Base-by-base conservation (phyloP, 2,113 vertebrate species). In the Electrona antarctica region DNA sequence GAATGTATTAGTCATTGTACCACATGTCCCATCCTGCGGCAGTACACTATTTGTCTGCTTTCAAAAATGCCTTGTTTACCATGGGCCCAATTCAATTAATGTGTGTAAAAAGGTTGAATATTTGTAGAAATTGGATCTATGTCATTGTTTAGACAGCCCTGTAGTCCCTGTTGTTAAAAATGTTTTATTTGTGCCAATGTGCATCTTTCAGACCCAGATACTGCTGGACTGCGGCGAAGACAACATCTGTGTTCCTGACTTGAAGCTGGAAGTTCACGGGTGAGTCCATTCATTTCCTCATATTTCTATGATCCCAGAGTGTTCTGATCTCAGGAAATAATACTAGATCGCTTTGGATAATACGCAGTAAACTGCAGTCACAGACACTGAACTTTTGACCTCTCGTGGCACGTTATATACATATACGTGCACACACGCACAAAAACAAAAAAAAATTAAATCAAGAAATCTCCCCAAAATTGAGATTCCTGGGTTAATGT, bases 191-290 rank as follows among this genome's bases (percentile, higher is more conserved):
- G 12, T 63, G 45, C 63, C 55, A 2, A 13, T 86, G 46, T 85
- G 59, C 71, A 4, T 81, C 67, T 75, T 85, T 48, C 73, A 97
- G 96, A 93, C 95, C 62, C 95, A 97, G 79, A 97, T 97, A 79
- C 88, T 96, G 86, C 84, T 97, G 84, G 96, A 97, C 87, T 97
- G 96, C 46, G 96, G 96, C 1, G 96, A 97, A 41, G 96, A 97
- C 89, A 97, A 97, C 86, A 94, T 97, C 88, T 97, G 96, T 60
- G 96, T 97, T 54, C 96, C 96, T 55, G 95, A 97, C 80, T 87
- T 97, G 50, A 95, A 96, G 84, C 93, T 97, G 60, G 88, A 92
- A 14, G 95, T 97, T 21, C 87, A 89, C 2, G 93, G 94, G 96
- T 97, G 85, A 93, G 95, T 87, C 21, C 15, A 14, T 60, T 51